Percentiles rank a stretch among this genome's conserved stretches.
Conservation (phyloP, 2,888 invertebrate species). For the Mechanitis messenoides region DNA sequence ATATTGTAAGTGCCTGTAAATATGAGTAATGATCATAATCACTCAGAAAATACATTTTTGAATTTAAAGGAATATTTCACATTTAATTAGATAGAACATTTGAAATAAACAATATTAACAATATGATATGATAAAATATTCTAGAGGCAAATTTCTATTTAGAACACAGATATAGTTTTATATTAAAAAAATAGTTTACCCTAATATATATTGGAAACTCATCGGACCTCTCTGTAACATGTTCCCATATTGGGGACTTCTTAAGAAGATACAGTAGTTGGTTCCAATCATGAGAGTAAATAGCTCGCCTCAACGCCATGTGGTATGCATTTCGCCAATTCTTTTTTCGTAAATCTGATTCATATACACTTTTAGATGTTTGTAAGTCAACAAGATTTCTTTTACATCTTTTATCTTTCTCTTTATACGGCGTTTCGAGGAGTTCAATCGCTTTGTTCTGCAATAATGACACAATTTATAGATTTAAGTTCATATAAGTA, state of each 20-base stretch:
- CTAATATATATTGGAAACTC: conserved; percentile 44
- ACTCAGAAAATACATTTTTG: background rate
- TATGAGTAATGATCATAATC: conserved; percentile 6
- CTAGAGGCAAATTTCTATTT: too few relatives aligned
- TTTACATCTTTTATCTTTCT: conserved; percentile 40
- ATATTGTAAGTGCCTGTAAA: conserved; percentile 56
- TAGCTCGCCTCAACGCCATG: conserved; percentile 44
- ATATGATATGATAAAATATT: too few relatives aligned
- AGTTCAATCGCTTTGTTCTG: conserved; percentile 47
- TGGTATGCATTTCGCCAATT: conserved; percentile 38
- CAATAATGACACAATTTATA: conserved; percentile 16
- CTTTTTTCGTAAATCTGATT: conserved; percentile 12
- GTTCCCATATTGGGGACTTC: conserved; percentile 53
- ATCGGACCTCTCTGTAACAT: conserved; percentile 29
- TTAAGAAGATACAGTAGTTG: conserved; percentile 53
- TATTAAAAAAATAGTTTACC: conserved; percentile 34
- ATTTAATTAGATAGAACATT: too few relatives aligned
- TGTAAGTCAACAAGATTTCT: conserved; percentile 46
- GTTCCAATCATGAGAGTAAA: conserved; percentile 64
- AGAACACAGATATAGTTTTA: too few relatives aligned
- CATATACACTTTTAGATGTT: conserved; percentile 28
- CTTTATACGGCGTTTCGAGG: conserved; percentile 33
- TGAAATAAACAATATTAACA: background rate
- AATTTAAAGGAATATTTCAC: too few relatives aligned
- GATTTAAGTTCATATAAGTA: too few relatives aligned